Conservation (phyloP, 2,888 invertebrate genomes). For the Zhuqinia jingwanae region DNA sequence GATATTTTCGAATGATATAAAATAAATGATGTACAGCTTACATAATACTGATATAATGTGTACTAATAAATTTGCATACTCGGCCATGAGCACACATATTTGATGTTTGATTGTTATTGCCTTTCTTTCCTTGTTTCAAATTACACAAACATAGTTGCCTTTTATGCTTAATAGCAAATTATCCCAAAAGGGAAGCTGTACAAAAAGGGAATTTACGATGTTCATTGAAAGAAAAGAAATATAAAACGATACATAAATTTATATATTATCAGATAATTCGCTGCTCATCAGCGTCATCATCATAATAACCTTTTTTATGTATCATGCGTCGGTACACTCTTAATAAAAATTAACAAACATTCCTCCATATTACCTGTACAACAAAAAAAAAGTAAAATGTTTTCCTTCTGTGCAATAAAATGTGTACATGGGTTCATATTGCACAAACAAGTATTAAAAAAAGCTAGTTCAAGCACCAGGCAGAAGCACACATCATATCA, state of each 20-base stretch:
- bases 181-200: background rate
- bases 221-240: background rate
- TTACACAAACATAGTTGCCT: background rate
- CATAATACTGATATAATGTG: no score
- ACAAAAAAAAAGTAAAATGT: background rate
- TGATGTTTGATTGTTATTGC: background rate
- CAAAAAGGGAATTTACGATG: conserved; percentile 7
- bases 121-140: no score
- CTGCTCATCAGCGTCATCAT: background rate
- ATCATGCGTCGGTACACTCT: conserved; percentile 11
- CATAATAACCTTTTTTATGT: background rate
- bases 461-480: background rate
- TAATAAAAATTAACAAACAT: conserved; percentile 8
- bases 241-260: conserved; percentile 13
- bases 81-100: background rate
- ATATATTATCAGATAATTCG: conserved; percentile 20
- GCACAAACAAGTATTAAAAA: conserved; percentile 5
- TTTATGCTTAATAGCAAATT: background rate
- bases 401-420: no score
- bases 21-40: background rate
- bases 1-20: background rate
- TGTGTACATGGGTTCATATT: conserved; percentile 9
- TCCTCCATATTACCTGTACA: no score
- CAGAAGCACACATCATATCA: background rate
- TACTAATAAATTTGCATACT: no score